Conservation (phyloP, 2,113 vertebrate genomes). For the Caretta caretta region DNA sequence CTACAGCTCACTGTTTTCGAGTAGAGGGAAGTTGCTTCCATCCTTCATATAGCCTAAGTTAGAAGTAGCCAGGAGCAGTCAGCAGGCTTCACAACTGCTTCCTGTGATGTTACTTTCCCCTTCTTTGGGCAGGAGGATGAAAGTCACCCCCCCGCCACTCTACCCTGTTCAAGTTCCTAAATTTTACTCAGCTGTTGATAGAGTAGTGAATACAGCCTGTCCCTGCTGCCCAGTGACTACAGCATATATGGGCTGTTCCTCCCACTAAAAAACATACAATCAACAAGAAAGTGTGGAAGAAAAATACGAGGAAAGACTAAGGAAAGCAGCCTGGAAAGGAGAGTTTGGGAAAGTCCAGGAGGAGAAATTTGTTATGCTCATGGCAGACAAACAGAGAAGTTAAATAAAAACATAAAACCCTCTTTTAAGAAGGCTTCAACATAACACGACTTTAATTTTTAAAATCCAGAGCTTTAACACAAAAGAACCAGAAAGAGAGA, state of each 20-base stretch:
- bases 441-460: not conserved
- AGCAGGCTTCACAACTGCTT: not conserved
- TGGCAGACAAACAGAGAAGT: too few species aligned
- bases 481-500: not conserved
- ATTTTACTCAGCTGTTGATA: too few species aligned
- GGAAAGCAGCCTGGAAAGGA: not conserved
- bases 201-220: not conserved
- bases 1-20: not conserved
- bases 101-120: not conserved
- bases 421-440: not conserved
- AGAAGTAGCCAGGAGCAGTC: not conserved
- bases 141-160: not conserved
- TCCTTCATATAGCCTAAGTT: not conserved
- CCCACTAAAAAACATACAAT: not conserved
- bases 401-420: too few species aligned
- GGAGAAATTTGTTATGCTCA: not conserved
- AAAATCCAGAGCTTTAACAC: not conserved
- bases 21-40: not conserved
- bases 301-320: not conserved
- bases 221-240: not conserved
- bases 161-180: not conserved
- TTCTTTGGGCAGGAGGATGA: not conserved
- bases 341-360: not conserved
- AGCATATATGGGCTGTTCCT: not conserved
- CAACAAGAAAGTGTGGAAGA: not conserved